These are phyloP conservation scores for Venturia canescens DNA, from an alignment of 1,140 invertebrate species.

Conservation along the genomic window DNA sequence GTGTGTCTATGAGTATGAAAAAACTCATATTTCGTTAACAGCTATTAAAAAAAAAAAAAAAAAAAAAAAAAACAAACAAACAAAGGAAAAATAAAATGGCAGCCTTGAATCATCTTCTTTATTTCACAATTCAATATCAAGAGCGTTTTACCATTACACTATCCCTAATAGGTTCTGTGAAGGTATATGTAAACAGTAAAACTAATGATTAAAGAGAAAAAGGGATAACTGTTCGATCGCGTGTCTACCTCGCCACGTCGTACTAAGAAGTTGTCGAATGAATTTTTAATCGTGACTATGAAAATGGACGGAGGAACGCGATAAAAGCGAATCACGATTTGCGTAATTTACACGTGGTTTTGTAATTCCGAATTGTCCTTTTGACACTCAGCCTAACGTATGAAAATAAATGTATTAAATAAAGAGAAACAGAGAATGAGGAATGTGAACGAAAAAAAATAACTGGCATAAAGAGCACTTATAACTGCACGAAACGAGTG, in stretches of 20 bases:
- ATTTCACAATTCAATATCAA: neutral
- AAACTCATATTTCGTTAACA: constrained; percentile 22
- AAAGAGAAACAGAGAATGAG: neutral
- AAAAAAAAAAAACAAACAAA: too few species aligned
- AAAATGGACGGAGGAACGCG: neutral
- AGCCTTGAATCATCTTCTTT: constrained; percentile 10
- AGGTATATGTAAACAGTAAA: neutral
- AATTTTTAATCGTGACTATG: neutral
- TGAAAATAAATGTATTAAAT: neutral
- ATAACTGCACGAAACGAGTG: neutral
- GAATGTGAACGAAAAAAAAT: neutral
- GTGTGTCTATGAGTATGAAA: neutral
- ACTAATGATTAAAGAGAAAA: neutral
- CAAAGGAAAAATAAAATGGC: neutral
- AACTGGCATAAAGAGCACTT: neutral
- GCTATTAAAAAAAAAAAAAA: neutral
- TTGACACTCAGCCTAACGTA: constrained; percentile 2
- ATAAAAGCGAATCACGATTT: neutral
- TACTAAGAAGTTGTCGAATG: neutral
- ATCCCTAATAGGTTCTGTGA: neutral
- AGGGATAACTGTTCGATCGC: neutral
- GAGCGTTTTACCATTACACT: constrained; percentile 17
- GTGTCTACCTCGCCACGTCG: constrained; percentile 7
- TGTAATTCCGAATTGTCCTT: constrained; percentile 13
- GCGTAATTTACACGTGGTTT: neutral